Base-by-base conservation (phyloP, 2,113 vertebrate species). In the Ondatra zibethicus region DNA sequence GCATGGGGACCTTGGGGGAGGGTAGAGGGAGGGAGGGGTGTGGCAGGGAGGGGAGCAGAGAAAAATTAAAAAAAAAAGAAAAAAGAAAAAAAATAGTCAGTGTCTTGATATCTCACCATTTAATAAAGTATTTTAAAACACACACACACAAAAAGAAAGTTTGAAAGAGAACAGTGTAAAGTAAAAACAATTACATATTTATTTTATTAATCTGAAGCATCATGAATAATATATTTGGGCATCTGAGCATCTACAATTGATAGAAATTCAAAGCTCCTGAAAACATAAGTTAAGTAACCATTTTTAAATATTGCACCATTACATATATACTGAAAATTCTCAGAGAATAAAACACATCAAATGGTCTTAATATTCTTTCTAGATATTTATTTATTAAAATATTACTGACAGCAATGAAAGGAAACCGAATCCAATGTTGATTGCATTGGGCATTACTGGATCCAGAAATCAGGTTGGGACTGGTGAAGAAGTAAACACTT, bases 371-470 rank as follows among this genome's bases (percentile, higher is more conserved):
- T 42, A 9, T 68, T 45, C n/a, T 14, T 78, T 61, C 16, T 33
- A 42, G 50, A 42, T 68, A 21, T 84, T 36, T 82, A 6, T 14
- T 4, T 13, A 5, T 3, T 58, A 7, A 52, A 1, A 88, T n/a
- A 16, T 29, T 72, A 11, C 72, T 63, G 23, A 45, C 3, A 14
- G 2, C 1, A 45, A 4, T 13, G 19, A 4, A 39, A 27, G 1
- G n/a, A 55, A 5, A 13, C 0, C 33, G 61, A 45, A 29, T 33
- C 5, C 16, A 47, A 27, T 10, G 8, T 68, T 27, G n/a, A 39
- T 42, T 13, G 5, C 4, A 25, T 0, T 14, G 7, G 65, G 3
- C 21, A 89, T 58, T 55, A 23, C 0, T 21, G 7, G 9, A 36
- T 0, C 3, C 7, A n/a, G 27, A 75, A 2, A 31, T 1, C 19